These are phyloP conservation scores for Rhynchonycteris naso DNA, from an alignment of 2,797 vertebrate species.

Conservation along the genomic window DNA sequence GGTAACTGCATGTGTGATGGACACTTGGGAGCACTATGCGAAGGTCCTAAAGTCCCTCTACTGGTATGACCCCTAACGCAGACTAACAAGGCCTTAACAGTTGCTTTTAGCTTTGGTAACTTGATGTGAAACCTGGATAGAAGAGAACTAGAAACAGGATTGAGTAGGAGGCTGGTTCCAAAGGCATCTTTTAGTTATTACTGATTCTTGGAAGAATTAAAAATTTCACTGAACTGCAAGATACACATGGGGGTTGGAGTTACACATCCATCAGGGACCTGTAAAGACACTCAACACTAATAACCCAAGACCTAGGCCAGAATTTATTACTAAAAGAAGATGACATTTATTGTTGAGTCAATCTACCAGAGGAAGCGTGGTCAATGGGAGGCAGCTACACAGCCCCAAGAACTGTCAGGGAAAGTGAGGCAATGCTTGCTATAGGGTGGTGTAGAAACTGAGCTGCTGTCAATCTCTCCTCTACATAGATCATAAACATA, in stretches of 20 bases:
- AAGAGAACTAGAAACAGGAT: background rate
- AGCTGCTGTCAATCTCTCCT: background rate
- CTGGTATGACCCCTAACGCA: background rate
- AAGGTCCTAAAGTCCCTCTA: background rate
- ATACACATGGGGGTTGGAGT: background rate
- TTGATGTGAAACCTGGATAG: background rate
- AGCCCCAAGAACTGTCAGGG: background rate
- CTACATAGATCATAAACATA: background rate
- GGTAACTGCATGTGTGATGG: background rate
- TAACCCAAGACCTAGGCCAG: background rate
- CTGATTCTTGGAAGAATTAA: background rate
- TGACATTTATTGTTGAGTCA: background rate
- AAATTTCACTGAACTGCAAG: background rate
- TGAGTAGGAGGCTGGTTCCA: background rate
- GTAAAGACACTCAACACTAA: background rate
- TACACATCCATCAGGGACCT: background rate
- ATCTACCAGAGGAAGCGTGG: background rate
- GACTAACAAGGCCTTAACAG: background rate
- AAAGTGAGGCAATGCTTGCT: background rate
- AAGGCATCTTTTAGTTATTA: background rate
- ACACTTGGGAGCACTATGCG: background rate
- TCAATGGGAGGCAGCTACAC: background rate
- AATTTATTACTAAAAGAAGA: background rate
- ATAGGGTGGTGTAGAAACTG: background rate
- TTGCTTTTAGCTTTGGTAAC: background rate